Conservation (phyloP, 2,888 invertebrate genomes). For the Pycnomerus fuliginosus region DNA sequence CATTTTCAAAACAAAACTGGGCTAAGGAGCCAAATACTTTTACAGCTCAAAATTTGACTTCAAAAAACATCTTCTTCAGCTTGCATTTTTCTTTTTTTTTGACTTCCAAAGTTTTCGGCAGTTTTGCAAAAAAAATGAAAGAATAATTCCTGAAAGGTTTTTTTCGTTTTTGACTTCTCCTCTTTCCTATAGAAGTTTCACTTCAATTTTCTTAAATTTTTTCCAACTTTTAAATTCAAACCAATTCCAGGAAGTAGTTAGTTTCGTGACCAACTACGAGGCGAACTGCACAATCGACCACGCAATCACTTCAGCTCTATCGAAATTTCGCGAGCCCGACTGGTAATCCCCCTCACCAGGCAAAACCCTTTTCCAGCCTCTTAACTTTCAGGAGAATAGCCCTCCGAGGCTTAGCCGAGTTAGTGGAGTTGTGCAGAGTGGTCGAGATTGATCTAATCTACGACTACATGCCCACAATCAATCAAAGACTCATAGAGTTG, state of each 20-base stretch:
- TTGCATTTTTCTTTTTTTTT: too few species aligned
- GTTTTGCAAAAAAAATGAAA: too few species aligned
- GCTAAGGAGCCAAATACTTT: too few species aligned
- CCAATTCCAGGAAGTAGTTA: slow-evolving; percentile 4
- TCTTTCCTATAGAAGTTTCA: too few species aligned
- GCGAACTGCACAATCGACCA: slow-evolving; percentile 18
- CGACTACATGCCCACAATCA: slow-evolving; percentile 48
- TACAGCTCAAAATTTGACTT: too few species aligned
- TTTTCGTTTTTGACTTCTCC: too few species aligned
- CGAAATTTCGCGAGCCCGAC: slow-evolving; percentile 38
- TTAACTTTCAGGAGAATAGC: slow-evolving; percentile 41
- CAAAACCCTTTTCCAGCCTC: neutral
- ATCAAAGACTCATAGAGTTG: slow-evolving; percentile 49
- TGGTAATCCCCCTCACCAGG: slow-evolving; percentile 35
- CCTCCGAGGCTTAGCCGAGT: slow-evolving; percentile 48
- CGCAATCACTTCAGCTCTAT: slow-evolving; percentile 27
- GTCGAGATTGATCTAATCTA: slow-evolving; percentile 38
- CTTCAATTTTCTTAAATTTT: too few species aligned
- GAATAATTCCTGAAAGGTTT: too few species aligned
- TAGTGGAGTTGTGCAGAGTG: slow-evolving; percentile 43
- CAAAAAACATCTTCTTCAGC: too few species aligned
- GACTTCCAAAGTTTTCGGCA: too few species aligned
- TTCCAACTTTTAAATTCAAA: too few species aligned
- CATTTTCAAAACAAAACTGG: too few species aligned
- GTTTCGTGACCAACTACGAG: neutral